Evolutionary conservation across 2,888 invertebrate genomes (phyloP), one percentile per base, ranked within the genome.

Genomic region (Napeogenes inachia): DNA sequence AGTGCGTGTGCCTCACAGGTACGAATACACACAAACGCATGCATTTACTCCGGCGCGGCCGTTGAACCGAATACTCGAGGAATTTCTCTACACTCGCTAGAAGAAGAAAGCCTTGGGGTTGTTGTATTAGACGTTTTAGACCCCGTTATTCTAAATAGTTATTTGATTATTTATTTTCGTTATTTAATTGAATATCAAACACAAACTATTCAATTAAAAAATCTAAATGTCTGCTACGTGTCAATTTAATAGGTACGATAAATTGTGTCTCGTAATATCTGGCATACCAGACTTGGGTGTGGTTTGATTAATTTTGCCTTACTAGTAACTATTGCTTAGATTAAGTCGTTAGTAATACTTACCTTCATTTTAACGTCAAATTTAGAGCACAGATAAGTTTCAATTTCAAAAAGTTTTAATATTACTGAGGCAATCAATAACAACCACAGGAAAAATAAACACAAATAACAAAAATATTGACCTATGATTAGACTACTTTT

Each of bases 11-110:
- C 76, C 73, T 76, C 78, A 77, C 78, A 72, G 73, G 77, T 79
- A 75, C 76, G 75, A 75, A 81, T 77, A 76, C 84, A 84, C 83
- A 81, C 82, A 80, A 73, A 72, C 71, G 74, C 78, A 81, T 76
- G 74, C 78, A 81, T 76, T 81, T 79, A 81, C 83, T 67, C 81
- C 82, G 79, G 75, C 77, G 85, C 88, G 89, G 89, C 87, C 89
- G 81, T 89, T 89, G 89, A 90, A 89, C 89, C 88, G 87, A 85
- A 86, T 84, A 86, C 87, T 81, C 76, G 78, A 89, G 89, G 89
- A 89, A 90, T 90, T 89, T 90, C 90, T 90, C 89, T 84, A 85
- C 80, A 62, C 59, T 66, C 69, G 64, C 61, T 57, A 61, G 50
- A 21, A 21, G 21, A 47, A 47, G 47, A 50, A 50, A 50, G 50